Percentiles rank a stretch among this genome's conserved stretches.
Conservation (phyloP, 2,113 vertebrate genomes). For the Paralichthys olivaceus region DNA sequence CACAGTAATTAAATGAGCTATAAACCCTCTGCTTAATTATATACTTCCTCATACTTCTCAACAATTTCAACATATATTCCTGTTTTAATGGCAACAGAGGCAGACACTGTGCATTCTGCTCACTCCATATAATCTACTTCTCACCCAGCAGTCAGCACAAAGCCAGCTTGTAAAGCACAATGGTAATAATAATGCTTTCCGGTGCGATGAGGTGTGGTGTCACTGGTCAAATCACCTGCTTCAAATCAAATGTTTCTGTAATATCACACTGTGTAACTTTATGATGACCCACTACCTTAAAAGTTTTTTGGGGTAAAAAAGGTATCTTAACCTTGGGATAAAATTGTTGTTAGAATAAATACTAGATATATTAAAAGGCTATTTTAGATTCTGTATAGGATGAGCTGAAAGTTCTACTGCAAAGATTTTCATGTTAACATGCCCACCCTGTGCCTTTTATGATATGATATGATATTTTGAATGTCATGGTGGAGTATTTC, state of each 20-base stretch:
- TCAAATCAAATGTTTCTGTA: constrained; percentile 8
- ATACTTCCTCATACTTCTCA: not conserved
- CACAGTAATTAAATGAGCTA: not conserved
- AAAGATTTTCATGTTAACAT: not conserved
- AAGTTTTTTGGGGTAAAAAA: not conserved
- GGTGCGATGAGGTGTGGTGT: constrained; percentile 38
- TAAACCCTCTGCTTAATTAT: constrained; percentile 5
- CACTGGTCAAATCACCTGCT: constrained; percentile 27
- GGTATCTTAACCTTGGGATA: not conserved
- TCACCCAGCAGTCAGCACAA: constrained; percentile 11
- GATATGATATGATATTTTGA: too few species aligned
- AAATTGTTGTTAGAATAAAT: not conserved
- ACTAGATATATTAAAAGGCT: too few species aligned
- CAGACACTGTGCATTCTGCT: constrained; percentile 15
- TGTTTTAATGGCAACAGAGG: not conserved
- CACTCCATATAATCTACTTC: not conserved
- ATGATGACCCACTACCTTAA: not conserved
- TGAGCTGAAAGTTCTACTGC: not conserved
- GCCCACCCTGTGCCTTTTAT: too few species aligned
- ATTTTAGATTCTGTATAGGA: not conserved
- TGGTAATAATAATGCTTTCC: constrained; percentile 10
- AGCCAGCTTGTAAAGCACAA: constrained; percentile 25
- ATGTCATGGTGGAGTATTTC: too few species aligned
- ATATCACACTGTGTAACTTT: not conserved
- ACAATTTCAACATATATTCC: not conserved